These are phyloP conservation scores for Pelochelys cantorii DNA, from an alignment of 2,797 vertebrate species.

Conservation along the genomic window DNA sequence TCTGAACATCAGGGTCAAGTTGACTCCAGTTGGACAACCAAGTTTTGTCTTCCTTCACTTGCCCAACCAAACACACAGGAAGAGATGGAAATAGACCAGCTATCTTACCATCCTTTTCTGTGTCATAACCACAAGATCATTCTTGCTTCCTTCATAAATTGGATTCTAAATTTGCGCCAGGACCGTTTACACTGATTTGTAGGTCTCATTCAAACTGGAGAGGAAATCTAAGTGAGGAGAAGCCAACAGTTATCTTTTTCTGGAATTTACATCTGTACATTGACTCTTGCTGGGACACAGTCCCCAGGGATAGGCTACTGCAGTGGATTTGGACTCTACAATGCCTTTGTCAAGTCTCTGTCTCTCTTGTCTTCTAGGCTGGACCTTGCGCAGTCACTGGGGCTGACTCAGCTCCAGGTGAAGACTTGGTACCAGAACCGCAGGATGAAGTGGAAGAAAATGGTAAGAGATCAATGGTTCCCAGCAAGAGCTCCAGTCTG, in stretches of 20 bases:
- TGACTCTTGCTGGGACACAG: neutral
- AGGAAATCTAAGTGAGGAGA: neutral
- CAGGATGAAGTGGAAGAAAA: constrained; percentile 99
- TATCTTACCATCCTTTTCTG: neutral
- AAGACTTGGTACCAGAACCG: constrained; percentile 99
- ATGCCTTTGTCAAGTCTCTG: neutral
- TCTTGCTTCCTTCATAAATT: neutral
- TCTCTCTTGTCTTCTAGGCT: constrained; percentile 82
- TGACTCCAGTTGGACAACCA: neutral
- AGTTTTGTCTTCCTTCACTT: neutral
- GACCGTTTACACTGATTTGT: neutral
- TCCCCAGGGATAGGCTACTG: neutral
- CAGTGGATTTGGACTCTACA: neutral
- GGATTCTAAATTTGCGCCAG: neutral
- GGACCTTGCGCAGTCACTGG: constrained; percentile 95
- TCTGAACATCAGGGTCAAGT: neutral
- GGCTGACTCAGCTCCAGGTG: constrained; percentile 98
- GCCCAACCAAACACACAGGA: neutral
- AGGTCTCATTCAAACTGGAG: neutral
- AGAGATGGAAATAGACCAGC: neutral
- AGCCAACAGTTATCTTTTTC: neutral
- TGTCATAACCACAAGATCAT: neutral
- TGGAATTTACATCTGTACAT: neutral
- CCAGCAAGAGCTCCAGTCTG: neutral
- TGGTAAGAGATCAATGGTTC: constrained; percentile 84